phyloP scores from a whole-genome alignment of 2,113 vertebrate species.

The Rhizomys pruinosus region DNA sequence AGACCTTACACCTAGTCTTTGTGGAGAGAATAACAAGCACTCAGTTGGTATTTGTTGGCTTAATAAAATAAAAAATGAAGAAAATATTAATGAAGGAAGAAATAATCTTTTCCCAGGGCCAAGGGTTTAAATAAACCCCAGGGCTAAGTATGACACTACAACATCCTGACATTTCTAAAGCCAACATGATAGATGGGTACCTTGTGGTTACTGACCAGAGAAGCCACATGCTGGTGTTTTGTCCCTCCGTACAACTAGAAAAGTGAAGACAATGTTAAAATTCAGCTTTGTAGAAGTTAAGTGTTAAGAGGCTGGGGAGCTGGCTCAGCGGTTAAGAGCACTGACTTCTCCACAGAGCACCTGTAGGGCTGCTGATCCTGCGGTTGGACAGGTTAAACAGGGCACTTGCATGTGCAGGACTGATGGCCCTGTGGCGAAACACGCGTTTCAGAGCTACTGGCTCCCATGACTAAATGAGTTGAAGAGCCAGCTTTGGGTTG shows the following conservation, averaged over 20 bases:
- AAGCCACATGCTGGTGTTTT: neutral
- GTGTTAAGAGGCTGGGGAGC: too few relatives aligned
- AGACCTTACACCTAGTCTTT: neutral
- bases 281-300: constrained; percentile 39
- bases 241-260: neutral
- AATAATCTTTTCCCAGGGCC: neutral
- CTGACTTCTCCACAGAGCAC: too few relatives aligned
- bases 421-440: too few relatives aligned
- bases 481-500: too few relatives aligned
- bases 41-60: neutral
- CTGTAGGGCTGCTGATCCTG: too few relatives aligned
- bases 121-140: constrained; percentile 4
- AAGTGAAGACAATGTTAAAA: neutral
- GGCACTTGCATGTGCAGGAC: too few relatives aligned
- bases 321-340: too few relatives aligned
- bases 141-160: neutral
- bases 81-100: neutral
- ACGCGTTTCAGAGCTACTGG: too few relatives aligned
- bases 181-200: neutral
- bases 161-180: neutral
- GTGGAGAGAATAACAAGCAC: neutral
- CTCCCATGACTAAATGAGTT: too few relatives aligned
- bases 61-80: constrained; percentile 3
- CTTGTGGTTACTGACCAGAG: neutral
- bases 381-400: too few relatives aligned